A percentile compares a stretch with the other conserved stretches of the same genome.
Conservation (phyloP, 1,140 invertebrate genomes). For the Maniola jurtina region DNA sequence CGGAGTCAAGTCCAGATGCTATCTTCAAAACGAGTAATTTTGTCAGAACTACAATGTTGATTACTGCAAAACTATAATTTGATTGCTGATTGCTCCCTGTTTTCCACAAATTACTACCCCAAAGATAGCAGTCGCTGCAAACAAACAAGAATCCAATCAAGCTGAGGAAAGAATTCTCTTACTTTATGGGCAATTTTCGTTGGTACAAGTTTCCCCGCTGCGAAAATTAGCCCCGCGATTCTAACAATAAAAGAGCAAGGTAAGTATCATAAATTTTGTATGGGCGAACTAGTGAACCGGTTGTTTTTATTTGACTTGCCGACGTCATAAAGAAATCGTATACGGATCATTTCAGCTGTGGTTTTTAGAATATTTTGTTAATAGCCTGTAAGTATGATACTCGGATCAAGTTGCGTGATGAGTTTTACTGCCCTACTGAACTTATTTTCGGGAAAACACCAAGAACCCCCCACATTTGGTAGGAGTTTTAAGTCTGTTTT, state of each 20-base stretch:
- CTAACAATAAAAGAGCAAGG: slow-evolving; percentile 26
- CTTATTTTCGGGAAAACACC: too few species aligned
- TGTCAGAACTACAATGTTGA: background rate
- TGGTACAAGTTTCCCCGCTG: slow-evolving; percentile 18
- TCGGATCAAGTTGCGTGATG: too few species aligned
- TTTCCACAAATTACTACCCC: background rate
- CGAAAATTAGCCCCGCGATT: slow-evolving; percentile 17
- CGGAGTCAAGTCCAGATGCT: too few species aligned
- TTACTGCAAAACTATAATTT: background rate
- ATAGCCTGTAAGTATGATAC: too few species aligned
- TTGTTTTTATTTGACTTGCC: slow-evolving; percentile 19
- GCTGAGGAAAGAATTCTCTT: slow-evolving; percentile 13
- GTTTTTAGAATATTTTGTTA: too few species aligned
- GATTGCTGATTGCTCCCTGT: slow-evolving; percentile 1
- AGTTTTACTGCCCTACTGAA: too few species aligned
- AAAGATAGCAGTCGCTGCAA: slow-evolving; percentile 11
- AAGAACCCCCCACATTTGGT: too few species aligned
- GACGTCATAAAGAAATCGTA: background rate
- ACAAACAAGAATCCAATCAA: slow-evolving; percentile 28
- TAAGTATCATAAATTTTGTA: slow-evolving; percentile 26
- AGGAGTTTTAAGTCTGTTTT: too few species aligned
- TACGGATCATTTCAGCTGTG: too few species aligned
- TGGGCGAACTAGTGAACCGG: slow-evolving; percentile 5
- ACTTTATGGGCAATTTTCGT: slow-evolving; percentile 25
- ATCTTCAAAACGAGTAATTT: too few species aligned